Evolutionary conservation across 2,113 vertebrate species (phyloP).

Genomic region (Nerophis lumbriciformis): DNA sequence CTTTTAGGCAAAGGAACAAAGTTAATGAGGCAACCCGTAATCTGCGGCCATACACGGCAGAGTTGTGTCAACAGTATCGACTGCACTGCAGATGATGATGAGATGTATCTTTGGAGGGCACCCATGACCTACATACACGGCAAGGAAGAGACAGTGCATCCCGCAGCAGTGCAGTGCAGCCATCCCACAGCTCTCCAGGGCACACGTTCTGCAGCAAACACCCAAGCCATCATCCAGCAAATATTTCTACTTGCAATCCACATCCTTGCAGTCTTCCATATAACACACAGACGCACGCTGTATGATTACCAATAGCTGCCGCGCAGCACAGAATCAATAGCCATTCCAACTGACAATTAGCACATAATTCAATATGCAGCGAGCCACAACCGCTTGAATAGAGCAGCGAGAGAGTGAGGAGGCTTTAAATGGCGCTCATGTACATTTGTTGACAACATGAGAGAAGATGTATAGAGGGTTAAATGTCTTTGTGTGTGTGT

Average conservation of each 20-base stretch:
- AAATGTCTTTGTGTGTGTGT: slow-evolving; percentile 4
- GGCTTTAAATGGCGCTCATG: slow-evolving; percentile 11
- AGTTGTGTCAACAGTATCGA: slow-evolving; percentile 65
- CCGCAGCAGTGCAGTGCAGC: slow-evolving; percentile 40
- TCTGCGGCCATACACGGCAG: slow-evolving; percentile 43
- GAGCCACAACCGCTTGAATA: slow-evolving; percentile 45
- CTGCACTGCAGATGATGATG: slow-evolving; percentile 54
- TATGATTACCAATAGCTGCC: slow-evolving; percentile 52
- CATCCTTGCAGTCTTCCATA: slow-evolving; percentile 43
- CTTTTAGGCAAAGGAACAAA: slow-evolving; percentile 60
- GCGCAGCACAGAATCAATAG: slow-evolving; percentile 66
- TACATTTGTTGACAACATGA: background rate
- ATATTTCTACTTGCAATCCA: slow-evolving; percentile 31
- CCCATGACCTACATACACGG: slow-evolving; percentile 67
- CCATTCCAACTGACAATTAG: slow-evolving; percentile 72
- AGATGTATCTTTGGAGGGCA: slow-evolving; percentile 58
- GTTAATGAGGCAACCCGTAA: slow-evolving; percentile 65
- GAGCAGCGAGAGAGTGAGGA: background rate
- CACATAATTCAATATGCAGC: slow-evolving; percentile 72
- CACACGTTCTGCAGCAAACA: slow-evolving; percentile 46
- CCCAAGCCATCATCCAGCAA: slow-evolving; percentile 5
- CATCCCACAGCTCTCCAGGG: slow-evolving; percentile 56
- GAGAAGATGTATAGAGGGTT: slow-evolving; percentile 7
- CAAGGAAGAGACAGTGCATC: slow-evolving; percentile 60
- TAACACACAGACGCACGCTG: slow-evolving; percentile 7